Conservation (phyloP, 1,140 invertebrate species). For the Phymastichus coffea region DNA sequence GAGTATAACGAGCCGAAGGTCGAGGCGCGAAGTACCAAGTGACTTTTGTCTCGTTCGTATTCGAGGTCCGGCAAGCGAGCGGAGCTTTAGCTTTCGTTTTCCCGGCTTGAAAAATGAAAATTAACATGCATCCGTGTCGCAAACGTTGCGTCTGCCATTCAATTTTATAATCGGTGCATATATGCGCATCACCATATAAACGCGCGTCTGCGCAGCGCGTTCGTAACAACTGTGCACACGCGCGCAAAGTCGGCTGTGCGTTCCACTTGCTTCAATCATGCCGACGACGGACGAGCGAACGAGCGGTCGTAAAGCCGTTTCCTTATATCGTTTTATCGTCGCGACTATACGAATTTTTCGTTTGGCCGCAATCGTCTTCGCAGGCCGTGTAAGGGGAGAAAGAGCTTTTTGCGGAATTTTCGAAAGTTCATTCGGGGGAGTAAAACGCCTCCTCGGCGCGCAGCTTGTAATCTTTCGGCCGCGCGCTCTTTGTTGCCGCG, state of each 20-base stretch:
- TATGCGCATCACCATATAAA: background rate
- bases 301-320: background rate
- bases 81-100: no score
- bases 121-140: no score
- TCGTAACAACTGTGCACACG: background rate
- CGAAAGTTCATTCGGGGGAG: no score
- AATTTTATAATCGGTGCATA: background rate
- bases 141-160: no score
- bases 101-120: no score
- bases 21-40: no score
- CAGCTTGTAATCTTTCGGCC: background rate
- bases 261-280: background rate
- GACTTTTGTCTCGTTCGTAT: no score
- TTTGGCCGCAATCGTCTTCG: conserved; percentile 2
- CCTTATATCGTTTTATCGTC: background rate
- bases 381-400: conserved; percentile 15
- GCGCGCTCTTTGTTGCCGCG: background rate
- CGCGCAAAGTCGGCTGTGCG: background rate
- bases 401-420: conserved; percentile 17
- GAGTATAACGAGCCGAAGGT: no score
- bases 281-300: no score
- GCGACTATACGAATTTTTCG: background rate
- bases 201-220: background rate
- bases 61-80: no score
- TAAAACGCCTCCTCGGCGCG: no score